Conservation (phyloP, 2,797 vertebrate genomes). For the Nannoperca australis region DNA sequence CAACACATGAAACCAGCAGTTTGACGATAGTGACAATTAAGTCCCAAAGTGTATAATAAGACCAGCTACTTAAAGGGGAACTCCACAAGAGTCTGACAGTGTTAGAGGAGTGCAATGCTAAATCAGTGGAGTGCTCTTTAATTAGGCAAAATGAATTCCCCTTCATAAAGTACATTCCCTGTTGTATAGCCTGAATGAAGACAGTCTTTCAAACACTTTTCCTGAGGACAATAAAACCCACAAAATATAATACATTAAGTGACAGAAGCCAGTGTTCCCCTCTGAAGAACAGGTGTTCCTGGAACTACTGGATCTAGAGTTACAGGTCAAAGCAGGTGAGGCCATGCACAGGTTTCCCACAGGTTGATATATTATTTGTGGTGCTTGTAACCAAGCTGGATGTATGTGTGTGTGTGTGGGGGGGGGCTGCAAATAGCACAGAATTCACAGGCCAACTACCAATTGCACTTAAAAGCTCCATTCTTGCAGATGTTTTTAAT, state of each 20-base stretch:
- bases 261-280: conserved; percentile 7
- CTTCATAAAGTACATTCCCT: neutral
- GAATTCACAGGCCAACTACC: neutral
- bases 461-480: neutral
- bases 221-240: neutral
- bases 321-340: conserved; percentile 27
- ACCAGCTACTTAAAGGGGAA: neutral
- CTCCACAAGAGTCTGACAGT: neutral
- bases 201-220: neutral
- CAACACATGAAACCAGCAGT: neutral
- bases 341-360: conserved; percentile 25
- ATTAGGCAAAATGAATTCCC: neutral
- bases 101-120: too few relatives aligned
- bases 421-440: neutral
- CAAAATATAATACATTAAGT: conserved; percentile 15
- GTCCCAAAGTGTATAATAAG: neutral
- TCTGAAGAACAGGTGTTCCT: conserved; percentile 24
- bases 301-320: conserved; percentile 19
- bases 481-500: neutral
- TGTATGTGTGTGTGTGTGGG: too few relatives aligned
- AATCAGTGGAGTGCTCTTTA: neutral
- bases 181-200: neutral
- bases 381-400: neutral
- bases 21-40: too few relatives aligned
- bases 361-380: neutral